Evolutionary conservation across 1,140 invertebrate genomes (phyloP), one percentile per base, ranked within the genome.

Genomic region (Heliconius himera): DNA sequence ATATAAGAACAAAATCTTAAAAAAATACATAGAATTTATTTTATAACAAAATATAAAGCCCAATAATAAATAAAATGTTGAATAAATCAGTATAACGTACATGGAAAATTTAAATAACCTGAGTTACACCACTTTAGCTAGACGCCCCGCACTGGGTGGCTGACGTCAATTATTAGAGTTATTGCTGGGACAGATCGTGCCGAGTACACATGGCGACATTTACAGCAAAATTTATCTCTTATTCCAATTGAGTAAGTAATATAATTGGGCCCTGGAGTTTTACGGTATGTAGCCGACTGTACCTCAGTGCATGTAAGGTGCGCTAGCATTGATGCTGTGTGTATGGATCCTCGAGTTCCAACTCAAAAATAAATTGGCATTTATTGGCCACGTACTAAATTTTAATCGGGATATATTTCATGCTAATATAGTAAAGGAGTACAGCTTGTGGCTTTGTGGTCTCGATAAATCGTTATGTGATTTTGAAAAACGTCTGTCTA

Each of bases 131-230:
- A 36, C 73, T 81, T 86, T 80, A 73, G 22, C 70, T 3, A 1
- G 20, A 46, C 56, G 60, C 72, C 74, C 82, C 88, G 70, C 81
- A 76, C 86, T 91, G 91, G 91, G 91, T 91, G 91, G 91, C 87
- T 89, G 74, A 89, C 88, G 89, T 93, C 91, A 90, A 91, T 93
- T 93, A 91, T 88, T 79, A 81, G 90, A 91, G 88, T 91, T 91
- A 91, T 89, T 85, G 85, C 88, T 73, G 79, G 82, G 89, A 90
- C 90, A 87, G 89, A 88, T 91, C 89, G 91, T 91, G 91, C 88
- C 83, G 29, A 49, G 76, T 81, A 81, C 80, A 77, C 76, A 74
- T 38, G 46, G 80, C 80, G 66, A 81, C 80, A 66, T 56, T 56
- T 60, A 71, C 36, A 71, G 41, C 9, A 51, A 71, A 76, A 71